These are phyloP conservation scores for Mythimna ferrago DNA, from an alignment of 2,888 invertebrate genomes.

Conservation along the genomic window DNA sequence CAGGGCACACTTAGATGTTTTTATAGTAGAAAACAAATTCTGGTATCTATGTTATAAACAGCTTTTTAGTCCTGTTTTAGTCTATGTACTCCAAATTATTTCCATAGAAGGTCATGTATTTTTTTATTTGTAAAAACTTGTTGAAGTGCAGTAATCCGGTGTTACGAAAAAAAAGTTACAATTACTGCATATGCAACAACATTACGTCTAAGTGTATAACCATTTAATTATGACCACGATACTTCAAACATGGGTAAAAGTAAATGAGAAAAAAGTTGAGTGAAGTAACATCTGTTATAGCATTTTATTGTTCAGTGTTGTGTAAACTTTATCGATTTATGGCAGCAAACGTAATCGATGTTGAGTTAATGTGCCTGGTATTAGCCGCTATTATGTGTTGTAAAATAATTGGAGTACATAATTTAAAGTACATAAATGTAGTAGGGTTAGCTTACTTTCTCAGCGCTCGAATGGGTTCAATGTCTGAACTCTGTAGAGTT, in stretches of 20 bases:
- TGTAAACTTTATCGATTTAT: slow-evolving; percentile 39
- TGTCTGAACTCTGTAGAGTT: not conserved
- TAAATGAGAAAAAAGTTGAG: slow-evolving; percentile 37
- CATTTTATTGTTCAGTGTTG: slow-evolving; percentile 36
- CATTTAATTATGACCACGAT: slow-evolving; percentile 36
- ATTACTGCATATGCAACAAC: slow-evolving; percentile 35
- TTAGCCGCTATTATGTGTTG: not conserved
- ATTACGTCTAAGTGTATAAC: slow-evolving; percentile 44
- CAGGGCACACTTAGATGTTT: not conserved
- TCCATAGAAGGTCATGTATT: slow-evolving; percentile 3
- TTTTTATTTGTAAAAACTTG: not conserved
- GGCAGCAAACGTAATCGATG: slow-evolving; percentile 20
- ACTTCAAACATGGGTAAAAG: slow-evolving; percentile 41
- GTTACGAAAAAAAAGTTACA: slow-evolving; percentile 16
- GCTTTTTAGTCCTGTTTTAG: not conserved
- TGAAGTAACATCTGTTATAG: slow-evolving; percentile 46
- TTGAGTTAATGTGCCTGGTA: slow-evolving; percentile 7
- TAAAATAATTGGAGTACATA: not conserved
- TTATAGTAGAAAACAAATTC: not conserved
- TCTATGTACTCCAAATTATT: not conserved
- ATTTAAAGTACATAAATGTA: not conserved
- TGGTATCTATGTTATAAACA: too few relatives aligned
- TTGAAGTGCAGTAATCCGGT: not conserved
- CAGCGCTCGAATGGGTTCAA: not conserved
- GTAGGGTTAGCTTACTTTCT: not conserved